Evolutionary conservation across 1,140 invertebrate species (phyloP).

Genomic region (Carcinoscorpius rotundicauda): DNA sequence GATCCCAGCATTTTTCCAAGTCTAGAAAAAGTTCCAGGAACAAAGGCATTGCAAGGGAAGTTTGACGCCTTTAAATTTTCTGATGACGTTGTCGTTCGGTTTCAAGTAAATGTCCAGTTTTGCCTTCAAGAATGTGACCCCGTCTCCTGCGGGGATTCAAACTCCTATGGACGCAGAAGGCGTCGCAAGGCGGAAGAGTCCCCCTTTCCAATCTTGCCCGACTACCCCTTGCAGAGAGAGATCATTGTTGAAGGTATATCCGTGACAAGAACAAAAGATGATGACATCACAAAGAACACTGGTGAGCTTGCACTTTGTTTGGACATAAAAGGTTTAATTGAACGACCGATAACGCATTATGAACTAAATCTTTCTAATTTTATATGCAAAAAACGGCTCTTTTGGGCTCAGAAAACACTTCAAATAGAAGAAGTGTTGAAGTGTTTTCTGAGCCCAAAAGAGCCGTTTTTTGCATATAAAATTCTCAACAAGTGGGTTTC

Average conservation of each 20-base stretch:
- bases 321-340: too few species aligned
- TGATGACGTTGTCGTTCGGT: constrained; percentile 49
- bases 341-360: too few species aligned
- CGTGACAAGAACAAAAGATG: constrained; percentile 8
- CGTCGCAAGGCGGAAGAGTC: constrained; percentile 2
- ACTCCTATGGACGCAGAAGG: constrained; percentile 13
- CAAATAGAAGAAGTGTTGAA: too few species aligned
- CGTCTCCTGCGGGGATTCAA: constrained; percentile 32
- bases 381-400: too few species aligned
- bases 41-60: constrained; percentile 27
- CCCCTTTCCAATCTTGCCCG: constrained; percentile 22
- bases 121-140: constrained; percentile 46
- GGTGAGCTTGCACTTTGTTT: not conserved
- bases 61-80: constrained; percentile 59
- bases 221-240: constrained; percentile 29
- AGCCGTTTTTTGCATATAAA: too few species aligned
- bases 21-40: constrained; percentile 32
- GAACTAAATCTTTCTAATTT: too few species aligned
- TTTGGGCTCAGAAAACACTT: too few species aligned
- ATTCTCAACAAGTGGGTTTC: too few species aligned
- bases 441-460: too few species aligned
- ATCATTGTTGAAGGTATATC: constrained; percentile 28
- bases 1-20: constrained; percentile 41
- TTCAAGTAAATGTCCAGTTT: constrained; percentile 53
- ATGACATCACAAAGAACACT: constrained; percentile 1